Conservation (phyloP, 2,113 vertebrate species). For the Myocastor coypus region DNA sequence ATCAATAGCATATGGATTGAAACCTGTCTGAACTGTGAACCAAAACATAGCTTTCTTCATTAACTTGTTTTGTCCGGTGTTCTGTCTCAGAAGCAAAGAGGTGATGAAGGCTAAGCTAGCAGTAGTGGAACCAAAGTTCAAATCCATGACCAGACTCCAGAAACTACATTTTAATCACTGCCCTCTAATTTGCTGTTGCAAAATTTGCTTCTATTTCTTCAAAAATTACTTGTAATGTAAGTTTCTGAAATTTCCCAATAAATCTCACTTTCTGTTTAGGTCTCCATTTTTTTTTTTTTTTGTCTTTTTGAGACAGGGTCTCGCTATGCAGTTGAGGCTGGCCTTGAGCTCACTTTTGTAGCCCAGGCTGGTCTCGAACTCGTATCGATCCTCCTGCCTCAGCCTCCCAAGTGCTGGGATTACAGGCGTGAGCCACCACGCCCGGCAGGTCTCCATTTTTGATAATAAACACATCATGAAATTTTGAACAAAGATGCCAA, state of each 20-base stretch:
- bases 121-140: not conserved
- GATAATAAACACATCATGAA: not conserved
- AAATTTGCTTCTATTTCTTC: not conserved
- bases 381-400: no score
- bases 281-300: slow-evolving; percentile 43
- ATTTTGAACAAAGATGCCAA: not conserved
- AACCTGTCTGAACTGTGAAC: not conserved
- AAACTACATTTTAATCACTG: not conserved
- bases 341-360: no score
- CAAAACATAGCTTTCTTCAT: not conserved
- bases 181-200: not conserved
- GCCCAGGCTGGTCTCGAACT: no score
- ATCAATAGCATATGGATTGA: not conserved
- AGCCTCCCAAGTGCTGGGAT: no score
- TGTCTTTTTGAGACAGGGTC: no score
- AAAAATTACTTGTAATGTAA: not conserved
- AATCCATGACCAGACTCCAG: not conserved
- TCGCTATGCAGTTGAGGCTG: no score
- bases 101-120: not conserved
- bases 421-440: no score
- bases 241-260: slow-evolving; percentile 18
- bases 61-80: not conserved
- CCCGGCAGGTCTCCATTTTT: slow-evolving; percentile 44
- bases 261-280: not conserved
- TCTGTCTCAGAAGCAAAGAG: not conserved